A percentile compares a stretch with the other conserved stretches of the same genome.
phyloP scores from a whole-genome alignment of 2,888 invertebrate genomes.

The Gymnosoma rotundatum region DNA sequence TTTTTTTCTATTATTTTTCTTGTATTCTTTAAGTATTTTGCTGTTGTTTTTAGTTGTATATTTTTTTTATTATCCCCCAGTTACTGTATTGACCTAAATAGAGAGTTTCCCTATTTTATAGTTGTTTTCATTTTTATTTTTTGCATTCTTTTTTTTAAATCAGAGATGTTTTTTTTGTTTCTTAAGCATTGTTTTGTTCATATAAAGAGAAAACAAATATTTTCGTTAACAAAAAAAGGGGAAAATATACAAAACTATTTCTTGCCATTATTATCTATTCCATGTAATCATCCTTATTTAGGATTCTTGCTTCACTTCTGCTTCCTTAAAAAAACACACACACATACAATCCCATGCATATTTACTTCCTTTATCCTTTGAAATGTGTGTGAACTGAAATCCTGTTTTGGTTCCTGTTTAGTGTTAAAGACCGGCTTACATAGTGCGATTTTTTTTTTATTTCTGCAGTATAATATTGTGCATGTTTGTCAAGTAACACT shows the following conservation, averaged over 20 bases:
- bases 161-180: constrained; percentile 30
- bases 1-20: constrained; percentile 12
- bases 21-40: too few relatives aligned
- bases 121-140: constrained; percentile 33
- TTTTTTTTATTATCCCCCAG: constrained; percentile 40
- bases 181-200: constrained; percentile 39
- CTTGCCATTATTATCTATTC: constrained; percentile 47
- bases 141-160: neutral
- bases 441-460: constrained; percentile 63
- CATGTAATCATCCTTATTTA: constrained; percentile 50
- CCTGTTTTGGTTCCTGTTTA: constrained; percentile 56
- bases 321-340: neutral
- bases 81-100: constrained; percentile 68
- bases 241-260: constrained; percentile 22
- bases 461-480: constrained; percentile 31
- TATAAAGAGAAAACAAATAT: constrained; percentile 1
- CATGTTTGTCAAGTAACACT: constrained; percentile 10
- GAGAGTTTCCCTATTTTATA: constrained; percentile 34
- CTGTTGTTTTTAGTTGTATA: neutral
- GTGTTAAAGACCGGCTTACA: constrained; percentile 37
- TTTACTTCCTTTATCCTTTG: constrained; percentile 24
- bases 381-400: constrained; percentile 32
- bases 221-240: neutral
- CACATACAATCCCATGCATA: neutral
- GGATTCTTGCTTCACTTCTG: constrained; percentile 19